phyloP scores from a whole-genome alignment of 2,113 vertebrate genomes.

The Eudorcas thomsonii region DNA sequence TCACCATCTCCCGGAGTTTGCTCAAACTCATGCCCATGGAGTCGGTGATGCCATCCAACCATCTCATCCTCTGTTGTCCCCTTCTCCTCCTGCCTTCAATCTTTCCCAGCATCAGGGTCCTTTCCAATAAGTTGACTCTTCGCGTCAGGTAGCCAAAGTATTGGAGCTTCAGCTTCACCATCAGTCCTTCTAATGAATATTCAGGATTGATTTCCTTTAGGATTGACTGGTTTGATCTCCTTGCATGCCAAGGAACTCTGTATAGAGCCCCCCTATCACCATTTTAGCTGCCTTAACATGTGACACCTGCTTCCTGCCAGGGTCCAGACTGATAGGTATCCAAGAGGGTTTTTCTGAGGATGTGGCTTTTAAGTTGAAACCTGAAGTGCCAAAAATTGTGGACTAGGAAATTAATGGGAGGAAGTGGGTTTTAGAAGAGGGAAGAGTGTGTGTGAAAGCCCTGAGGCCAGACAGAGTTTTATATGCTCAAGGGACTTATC shows the following conservation, averaged over 20 bases:
- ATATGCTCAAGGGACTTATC: not conserved
- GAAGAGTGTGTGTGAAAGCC: not conserved
- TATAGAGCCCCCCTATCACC: not conserved
- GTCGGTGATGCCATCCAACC: not conserved
- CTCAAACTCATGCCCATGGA: not conserved
- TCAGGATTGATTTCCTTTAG: not conserved
- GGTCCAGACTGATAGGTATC: not conserved
- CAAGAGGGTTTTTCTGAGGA: conserved; percentile 7
- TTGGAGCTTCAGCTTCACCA: not conserved
- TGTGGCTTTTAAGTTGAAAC: conserved; percentile 13
- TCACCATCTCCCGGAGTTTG: not conserved
- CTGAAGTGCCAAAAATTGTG: conserved; percentile 18
- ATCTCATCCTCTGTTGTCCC: not conserved
- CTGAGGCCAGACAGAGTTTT: not conserved
- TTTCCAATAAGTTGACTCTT: not conserved
- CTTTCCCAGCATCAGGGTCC: not conserved
- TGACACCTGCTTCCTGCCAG: not conserved
- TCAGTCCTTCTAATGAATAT: not conserved
- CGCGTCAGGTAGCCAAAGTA: not conserved
- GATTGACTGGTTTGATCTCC: not conserved
- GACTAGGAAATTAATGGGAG: not conserved
- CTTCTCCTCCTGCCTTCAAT: not conserved
- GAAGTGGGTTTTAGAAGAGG: not conserved
- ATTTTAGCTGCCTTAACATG: not conserved
- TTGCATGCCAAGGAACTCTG: not conserved